Base-by-base conservation (phyloP, 2,113 vertebrate species). In the Anoura caudifer region DNA sequence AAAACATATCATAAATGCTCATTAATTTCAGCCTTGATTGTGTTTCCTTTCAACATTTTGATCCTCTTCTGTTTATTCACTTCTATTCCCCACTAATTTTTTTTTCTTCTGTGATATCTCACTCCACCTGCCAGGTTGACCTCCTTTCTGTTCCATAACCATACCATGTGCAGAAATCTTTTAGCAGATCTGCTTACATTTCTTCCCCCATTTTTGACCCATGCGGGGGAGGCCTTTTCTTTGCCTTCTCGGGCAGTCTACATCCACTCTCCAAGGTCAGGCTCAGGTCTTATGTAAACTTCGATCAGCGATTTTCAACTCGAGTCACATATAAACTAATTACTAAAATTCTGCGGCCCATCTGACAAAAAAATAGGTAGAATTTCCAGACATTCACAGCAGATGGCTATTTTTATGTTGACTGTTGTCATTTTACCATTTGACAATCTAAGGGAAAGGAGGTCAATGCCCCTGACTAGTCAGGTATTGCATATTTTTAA, bases 1-100 rank as follows among this genome's bases (percentile, higher is more conserved):
- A 73, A 97, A 96, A 85, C 52, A 7, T 83, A 87, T 85, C 77
- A 79, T 79, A 96, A 94, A 67, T 72, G 70, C 19, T 85, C 36
- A 94, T 61, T 56, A 86, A 79, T 94, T 82, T 90, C 15, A 80
- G 65, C 4, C 31, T 54, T 6, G 1, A 15, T 84, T 28, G 85
- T 81, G 20, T 91, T 67, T 87, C 47, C 70, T 94, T 89, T 90
- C 70, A 76, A 52, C 11, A 81, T 59, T 41, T 69, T 17, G 24
- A 69, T 56, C 22, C 14, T 24, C 43, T 95, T 28, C 38, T 45
- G n/a, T 76, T 93, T 84, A 31, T 47, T 87, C 56, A 52, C 11
- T 38, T 77, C 47, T 36, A 31, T 73, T 92, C 36, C 28, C 52
- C 50, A 77, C 24, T 61, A 33, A 84, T 45, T 31, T 10, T 50